A percentile compares a stretch with the other conserved stretches of the same genome.
Evolutionary conservation across 1,140 invertebrate species (phyloP).

Genomic region (Drosophila saltans): DNA sequence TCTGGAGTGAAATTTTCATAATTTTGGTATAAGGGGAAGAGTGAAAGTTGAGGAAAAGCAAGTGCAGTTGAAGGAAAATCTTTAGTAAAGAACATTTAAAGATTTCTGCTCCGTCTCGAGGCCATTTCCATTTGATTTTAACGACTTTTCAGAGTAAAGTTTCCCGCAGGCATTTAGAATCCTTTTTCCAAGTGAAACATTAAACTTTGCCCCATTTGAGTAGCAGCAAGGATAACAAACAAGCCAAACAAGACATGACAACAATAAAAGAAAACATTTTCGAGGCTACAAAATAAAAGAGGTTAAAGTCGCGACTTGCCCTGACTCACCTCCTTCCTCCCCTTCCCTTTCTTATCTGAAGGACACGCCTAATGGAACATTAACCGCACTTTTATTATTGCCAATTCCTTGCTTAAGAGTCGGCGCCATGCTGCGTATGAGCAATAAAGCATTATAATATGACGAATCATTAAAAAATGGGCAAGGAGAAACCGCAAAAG

Average conservation of each 20-base stretch:
- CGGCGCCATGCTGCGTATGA: conserved; percentile 3
- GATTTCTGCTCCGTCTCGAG: conserved; percentile 9
- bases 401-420: background rate
- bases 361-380: conserved; percentile 14
- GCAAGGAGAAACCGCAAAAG: background rate
- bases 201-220: conserved; percentile 42
- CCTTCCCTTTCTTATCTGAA: background rate
- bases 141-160: conserved; percentile 42
- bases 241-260: conserved; percentile 32
- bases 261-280: conserved; percentile 45
- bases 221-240: conserved; percentile 33
- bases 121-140: conserved; percentile 43
- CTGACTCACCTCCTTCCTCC: background rate
- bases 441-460: conserved; percentile 14
- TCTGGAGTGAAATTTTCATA: conserved; percentile 27
- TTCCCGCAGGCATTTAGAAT: conserved; percentile 32
- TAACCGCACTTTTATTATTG: conserved; percentile 14
- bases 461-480: conserved; percentile 7
- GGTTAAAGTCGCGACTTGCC: too few relatives aligned
- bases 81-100: conserved; percentile 10
- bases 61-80: background rate
- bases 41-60: background rate
- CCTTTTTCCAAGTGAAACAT: conserved; percentile 44
- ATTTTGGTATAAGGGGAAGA: background rate
- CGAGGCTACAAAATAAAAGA: conserved; percentile 31